These are phyloP conservation scores for Protaetia brevitarsis DNA, from an alignment of 1,140 invertebrate genomes.

Conservation along the genomic window DNA sequence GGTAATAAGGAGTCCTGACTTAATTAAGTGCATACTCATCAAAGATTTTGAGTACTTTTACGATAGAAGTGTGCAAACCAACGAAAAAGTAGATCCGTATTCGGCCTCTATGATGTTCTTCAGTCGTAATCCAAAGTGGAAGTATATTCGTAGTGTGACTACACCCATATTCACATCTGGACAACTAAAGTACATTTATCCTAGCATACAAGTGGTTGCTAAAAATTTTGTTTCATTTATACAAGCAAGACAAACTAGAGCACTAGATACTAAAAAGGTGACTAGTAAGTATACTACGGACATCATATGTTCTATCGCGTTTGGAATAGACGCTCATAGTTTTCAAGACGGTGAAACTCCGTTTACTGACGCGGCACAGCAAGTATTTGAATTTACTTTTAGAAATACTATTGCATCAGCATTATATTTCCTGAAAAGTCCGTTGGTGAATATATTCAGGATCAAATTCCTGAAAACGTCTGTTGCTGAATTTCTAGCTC, in stretches of 20 bases:
- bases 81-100: constrained; percentile 45
- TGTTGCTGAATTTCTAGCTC: constrained; percentile 28
- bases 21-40: constrained; percentile 52
- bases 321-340: constrained; percentile 50
- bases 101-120: constrained; percentile 43
- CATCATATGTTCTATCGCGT: constrained; percentile 50
- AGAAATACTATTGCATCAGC: constrained; percentile 29
- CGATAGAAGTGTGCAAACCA: constrained; percentile 41
- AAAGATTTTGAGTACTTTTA: constrained; percentile 53
- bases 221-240: constrained; percentile 35
- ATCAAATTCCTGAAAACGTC: constrained; percentile 35
- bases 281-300: constrained; percentile 52
- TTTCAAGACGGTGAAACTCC: constrained; percentile 48
- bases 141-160: constrained; percentile 50
- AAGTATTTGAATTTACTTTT: constrained; percentile 33
- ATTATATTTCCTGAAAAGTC: constrained; percentile 40
- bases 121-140: constrained; percentile 50
- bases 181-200: constrained; percentile 52
- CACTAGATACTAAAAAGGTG: constrained; percentile 39
- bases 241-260: background rate
- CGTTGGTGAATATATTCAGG: constrained; percentile 37
- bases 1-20: constrained; percentile 49
- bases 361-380: constrained; percentile 41
- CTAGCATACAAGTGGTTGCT: constrained; percentile 35
- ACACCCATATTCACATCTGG: constrained; percentile 54